Conservation (phyloP, 2,113 vertebrate genomes). For the Oceanites oceanicus region DNA sequence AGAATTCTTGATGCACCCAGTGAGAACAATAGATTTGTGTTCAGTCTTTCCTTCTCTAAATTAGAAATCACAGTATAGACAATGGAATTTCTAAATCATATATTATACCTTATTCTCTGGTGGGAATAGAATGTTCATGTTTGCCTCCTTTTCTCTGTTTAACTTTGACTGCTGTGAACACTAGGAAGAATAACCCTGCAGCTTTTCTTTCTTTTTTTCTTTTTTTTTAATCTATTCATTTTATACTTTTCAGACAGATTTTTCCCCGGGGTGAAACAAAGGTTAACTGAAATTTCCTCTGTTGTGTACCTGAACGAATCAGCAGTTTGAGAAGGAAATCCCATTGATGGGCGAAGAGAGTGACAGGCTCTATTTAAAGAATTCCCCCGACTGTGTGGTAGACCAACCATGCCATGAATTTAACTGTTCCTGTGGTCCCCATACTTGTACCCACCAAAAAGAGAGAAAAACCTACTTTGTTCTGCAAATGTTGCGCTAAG, state of each 20-base stretch:
- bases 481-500: constrained; percentile 74
- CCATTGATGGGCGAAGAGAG: constrained; percentile 83
- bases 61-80: constrained; percentile 61
- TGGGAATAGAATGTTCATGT: constrained; percentile 68
- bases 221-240: constrained; percentile 78
- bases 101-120: constrained; percentile 69
- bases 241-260: constrained; percentile 83
- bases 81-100: constrained; percentile 53
- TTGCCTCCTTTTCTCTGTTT: constrained; percentile 71
- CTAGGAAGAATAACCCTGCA: constrained; percentile 72
- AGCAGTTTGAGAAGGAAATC: constrained; percentile 86
- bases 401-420: constrained; percentile 86
- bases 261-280: constrained; percentile 87
- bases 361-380: constrained; percentile 88
- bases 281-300: constrained; percentile 88
- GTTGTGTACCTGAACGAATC: constrained; percentile 87
- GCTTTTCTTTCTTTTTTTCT: constrained; percentile 59
- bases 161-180: constrained; percentile 74
- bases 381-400: constrained; percentile 84
- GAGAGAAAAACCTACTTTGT: constrained; percentile 80
- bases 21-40: constrained; percentile 26
- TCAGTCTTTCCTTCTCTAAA: constrained; percentile 55
- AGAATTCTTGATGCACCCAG: constrained; percentile 13
- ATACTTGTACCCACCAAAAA: constrained; percentile 79
- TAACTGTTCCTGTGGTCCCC: constrained; percentile 85